Evolutionary conservation across 1,140 invertebrate genomes (phyloP), one percentile per base, ranked within the genome.

Genomic region (Drosophila hydei): DNA sequence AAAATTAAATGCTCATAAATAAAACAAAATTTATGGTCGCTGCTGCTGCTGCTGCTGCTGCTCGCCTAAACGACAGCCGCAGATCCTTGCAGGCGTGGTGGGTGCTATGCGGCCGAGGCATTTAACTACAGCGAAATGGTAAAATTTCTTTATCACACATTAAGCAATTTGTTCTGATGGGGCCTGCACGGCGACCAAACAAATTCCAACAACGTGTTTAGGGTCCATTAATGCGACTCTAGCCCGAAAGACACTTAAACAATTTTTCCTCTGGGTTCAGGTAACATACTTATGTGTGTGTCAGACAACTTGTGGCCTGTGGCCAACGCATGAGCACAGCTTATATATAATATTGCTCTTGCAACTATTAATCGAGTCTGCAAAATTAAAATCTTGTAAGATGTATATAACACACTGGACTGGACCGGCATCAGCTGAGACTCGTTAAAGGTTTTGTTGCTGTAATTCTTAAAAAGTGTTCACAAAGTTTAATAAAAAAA

Each of bases 1-100:
- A 80, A 83, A 88, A 91, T 91, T 91, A 91, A 91, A 89, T 89
- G 81, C 76, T 80, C 79, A 91, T 91, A 91, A 91, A 91, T 91
- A 87, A 87, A 88, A 77, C 61, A 38, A 61, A 88, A 88, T 89
- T 88, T 88, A 88, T 88, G 72, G 69, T 36, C 75, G 56, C 33
- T 36, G 45, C 65, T 55, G 59, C 58, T 55, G 25, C 40, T 43
- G 54, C 40, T 55, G 21, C 38, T 27, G 45, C 12, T 30, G 25
- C 25, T 30, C 8, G 56, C 42, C 18, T 55, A 63, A 62, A 70
- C 59, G 59, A 70, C 16, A 14, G 38, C 38, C 38, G 16, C 1
- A 70, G 67, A 70, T 71, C 52, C 68, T 71, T 14, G 19, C 45
- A 25, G 18, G 42, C 58, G 56, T 62, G 50, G 56, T 62, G 50